phyloP scores from a whole-genome alignment of 2,797 vertebrate species.

The Synanceia verrucosa region DNA sequence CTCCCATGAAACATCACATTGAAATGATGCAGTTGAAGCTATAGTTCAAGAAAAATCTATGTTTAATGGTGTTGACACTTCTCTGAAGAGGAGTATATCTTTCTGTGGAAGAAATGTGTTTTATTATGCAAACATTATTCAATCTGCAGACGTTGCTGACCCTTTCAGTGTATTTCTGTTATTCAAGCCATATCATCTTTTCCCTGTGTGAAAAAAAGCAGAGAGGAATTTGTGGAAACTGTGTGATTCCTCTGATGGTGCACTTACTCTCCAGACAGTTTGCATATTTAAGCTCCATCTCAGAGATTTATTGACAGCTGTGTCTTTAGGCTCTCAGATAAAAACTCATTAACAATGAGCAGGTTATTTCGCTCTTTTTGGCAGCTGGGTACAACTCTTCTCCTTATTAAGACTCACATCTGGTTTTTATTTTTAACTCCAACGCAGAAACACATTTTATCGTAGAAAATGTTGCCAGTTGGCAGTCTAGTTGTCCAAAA shows the following conservation, averaged over 20 bases:
- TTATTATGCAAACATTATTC: slow-evolving; percentile 8
- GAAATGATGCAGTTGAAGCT: slow-evolving; percentile 7
- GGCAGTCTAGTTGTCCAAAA: not conserved
- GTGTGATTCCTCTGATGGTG: not conserved
- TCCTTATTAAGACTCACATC: slow-evolving; percentile 44
- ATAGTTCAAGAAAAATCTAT: not conserved
- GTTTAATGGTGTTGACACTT: not conserved
- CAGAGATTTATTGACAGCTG: slow-evolving; percentile 31
- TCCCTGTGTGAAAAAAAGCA: not conserved
- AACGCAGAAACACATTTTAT: slow-evolving; percentile 10
- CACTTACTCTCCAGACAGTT: slow-evolving; percentile 19
- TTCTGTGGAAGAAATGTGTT: slow-evolving; percentile 7
- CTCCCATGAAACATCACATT: not conserved
- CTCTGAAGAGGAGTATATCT: not conserved
- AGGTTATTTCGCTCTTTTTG: slow-evolving; percentile 39
- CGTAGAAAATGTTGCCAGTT: not conserved
- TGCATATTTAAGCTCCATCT: slow-evolving; percentile 4
- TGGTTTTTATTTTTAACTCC: slow-evolving; percentile 36
- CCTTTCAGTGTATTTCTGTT: not conserved
- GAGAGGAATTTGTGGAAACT: not conserved
- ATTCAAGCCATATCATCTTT: not conserved
- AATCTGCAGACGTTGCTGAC: not conserved
- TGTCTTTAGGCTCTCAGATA: slow-evolving; percentile 24
- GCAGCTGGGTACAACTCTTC: slow-evolving; percentile 14
- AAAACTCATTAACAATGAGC: slow-evolving; percentile 19